Evolutionary conservation across 1,140 invertebrate species (phyloP).

Genomic region (Drosophila baimaii): DNA sequence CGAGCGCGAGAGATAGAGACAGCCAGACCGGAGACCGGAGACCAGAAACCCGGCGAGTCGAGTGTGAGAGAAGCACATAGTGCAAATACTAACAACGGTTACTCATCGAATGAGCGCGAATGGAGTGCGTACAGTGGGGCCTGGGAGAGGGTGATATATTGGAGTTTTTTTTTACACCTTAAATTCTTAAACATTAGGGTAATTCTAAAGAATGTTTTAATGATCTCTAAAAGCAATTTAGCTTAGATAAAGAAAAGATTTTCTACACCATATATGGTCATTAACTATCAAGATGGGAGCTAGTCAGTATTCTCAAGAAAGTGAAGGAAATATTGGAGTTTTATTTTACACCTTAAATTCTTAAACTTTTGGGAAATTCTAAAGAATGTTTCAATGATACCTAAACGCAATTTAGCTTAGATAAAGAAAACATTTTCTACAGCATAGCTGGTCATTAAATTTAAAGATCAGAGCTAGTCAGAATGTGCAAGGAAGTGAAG

Average conservation of each 20-base stretch:
- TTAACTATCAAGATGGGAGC: background rate
- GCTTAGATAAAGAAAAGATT: background rate
- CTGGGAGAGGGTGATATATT: background rate
- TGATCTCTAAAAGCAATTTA: background rate
- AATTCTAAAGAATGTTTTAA: background rate
- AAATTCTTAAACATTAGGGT: background rate
- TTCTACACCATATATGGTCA: background rate
- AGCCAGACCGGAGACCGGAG: constrained; percentile 6
- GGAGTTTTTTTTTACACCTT: background rate
- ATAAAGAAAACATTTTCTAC: background rate
- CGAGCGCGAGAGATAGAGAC: constrained; percentile 52
- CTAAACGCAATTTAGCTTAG: background rate
- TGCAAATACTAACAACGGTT: constrained; percentile 42
- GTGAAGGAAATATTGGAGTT: too few relatives aligned
- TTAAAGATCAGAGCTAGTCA: background rate
- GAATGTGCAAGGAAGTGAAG: background rate
- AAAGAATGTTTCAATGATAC: background rate
- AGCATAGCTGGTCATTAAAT: background rate
- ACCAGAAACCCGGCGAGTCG: constrained; percentile 10
- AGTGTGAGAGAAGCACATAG: constrained; percentile 25
- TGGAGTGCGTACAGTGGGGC: constrained; percentile 21
- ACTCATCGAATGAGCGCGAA: constrained; percentile 30
- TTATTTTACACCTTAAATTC: background rate
- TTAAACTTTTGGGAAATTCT: background rate
- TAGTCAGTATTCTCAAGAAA: rapidly evolving